Evolutionary conservation across 53 echinoderm and acorn worm genomes (phyloP), one percentile per base, ranked within the genome.

Genomic region (Actinopyga echinites): DNA sequence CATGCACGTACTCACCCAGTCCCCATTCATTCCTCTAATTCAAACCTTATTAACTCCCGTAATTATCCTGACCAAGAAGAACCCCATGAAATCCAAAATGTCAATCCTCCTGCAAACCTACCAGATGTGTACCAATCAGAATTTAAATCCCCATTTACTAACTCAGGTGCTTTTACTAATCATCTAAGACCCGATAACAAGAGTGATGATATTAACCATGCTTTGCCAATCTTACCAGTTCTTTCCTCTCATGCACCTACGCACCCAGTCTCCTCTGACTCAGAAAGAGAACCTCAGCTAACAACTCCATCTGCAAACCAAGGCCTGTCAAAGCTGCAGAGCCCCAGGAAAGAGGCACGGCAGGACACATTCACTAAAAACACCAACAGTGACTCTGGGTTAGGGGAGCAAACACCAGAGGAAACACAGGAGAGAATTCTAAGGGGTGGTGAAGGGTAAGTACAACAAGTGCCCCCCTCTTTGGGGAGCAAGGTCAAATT

Each of bases 381-480:
- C 78, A 93, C 95, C 49, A 95, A 93, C 59, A 91, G 91, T 69
- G 95, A 95, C 60, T 95, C 95, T 49, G 95, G 95, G 0, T 89
- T 95, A 49, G 93, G 89, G 6, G 95, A 93, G 25, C 84, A 84
- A 15, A 83, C 89, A 45, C 88, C 86, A 22, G 95, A 95, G 19
- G 89, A 68, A 5, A 68, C 38, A 5, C 38, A 34, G 2, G 68
- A 68, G 0, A 68, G 68, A 68, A 30, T 32, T 13, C 38, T 36
- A 20, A 38, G 40, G 34, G 68, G 38, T 3, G 34, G 22, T 34
- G 35, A 20, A 33, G 68, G 68, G 68, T 68, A 68, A 33, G 68
- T 68, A 17, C 17, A 6, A 17, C 49, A 6, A 49, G 17, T 49
- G 17, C 17, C 49, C 17, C 49, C 49, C 13, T 49, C 1, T 49